Conservation (phyloP, 2,888 invertebrate species). For the Drosophila diplacantha region DNA sequence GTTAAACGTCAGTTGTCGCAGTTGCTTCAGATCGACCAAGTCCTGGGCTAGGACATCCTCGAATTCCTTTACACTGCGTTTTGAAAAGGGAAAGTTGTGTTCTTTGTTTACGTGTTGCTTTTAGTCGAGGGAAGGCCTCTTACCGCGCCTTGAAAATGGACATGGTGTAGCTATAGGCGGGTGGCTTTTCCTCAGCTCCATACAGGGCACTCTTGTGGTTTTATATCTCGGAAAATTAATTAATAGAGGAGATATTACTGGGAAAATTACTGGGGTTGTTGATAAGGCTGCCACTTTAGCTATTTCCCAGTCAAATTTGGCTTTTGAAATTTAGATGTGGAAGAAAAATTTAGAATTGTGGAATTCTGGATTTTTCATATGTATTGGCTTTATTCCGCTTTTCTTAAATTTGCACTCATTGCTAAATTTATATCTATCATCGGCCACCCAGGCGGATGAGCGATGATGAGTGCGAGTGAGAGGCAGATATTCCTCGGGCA, state of each 20-base stretch:
- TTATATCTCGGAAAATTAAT: neutral
- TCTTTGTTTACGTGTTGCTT: constrained; percentile 62
- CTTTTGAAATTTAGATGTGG: too few relatives aligned
- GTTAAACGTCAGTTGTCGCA: constrained; percentile 87
- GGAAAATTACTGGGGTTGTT: too few relatives aligned
- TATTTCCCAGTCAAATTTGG: too few relatives aligned
- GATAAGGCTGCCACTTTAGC: too few relatives aligned
- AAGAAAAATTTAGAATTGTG: too few relatives aligned
- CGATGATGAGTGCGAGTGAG: too few relatives aligned
- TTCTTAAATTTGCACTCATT: too few relatives aligned
- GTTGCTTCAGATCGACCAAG: constrained; percentile 83
- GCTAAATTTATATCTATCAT: too few relatives aligned
- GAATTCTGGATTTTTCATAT: too few relatives aligned
- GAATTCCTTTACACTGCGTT: constrained; percentile 87
- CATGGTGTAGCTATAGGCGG: constrained; percentile 53
- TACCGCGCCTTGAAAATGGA: constrained; percentile 77
- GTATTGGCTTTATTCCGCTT: too few relatives aligned
- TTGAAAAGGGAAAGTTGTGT: constrained; percentile 6
- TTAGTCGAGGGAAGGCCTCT: constrained; percentile 1
- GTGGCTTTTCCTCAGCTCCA: constrained; percentile 30
- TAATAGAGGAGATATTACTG: neutral
- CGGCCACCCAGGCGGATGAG: too few relatives aligned
- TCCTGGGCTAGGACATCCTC: constrained; percentile 85
- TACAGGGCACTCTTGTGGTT: constrained; percentile 18
- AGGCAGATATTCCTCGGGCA: too few relatives aligned